A percentile compares a stretch with the other conserved stretches of the same genome.
Conservation (phyloP, 2,113 vertebrate genomes). For the Xyrauchen texanus region DNA sequence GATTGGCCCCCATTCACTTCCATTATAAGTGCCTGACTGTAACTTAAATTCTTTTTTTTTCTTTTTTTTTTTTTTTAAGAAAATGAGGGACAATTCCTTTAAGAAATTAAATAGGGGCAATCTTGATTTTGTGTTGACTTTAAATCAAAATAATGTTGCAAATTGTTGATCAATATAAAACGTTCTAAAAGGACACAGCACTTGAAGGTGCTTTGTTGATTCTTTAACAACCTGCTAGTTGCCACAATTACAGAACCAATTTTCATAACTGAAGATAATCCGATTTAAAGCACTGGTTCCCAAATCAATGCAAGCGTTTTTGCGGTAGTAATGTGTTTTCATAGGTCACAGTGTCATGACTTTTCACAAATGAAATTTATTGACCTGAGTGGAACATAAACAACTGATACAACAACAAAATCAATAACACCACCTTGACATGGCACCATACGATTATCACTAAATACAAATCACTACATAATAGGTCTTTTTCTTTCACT, state of each 20-base stretch:
- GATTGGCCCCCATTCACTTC: too few species aligned
- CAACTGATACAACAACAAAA: constrained; percentile 76
- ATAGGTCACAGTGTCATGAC: neutral
- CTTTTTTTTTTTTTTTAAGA: too few species aligned
- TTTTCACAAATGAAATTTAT: constrained; percentile 71
- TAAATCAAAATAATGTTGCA: too few species aligned
- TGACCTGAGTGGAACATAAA: constrained; percentile 84
- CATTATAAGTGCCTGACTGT: too few species aligned
- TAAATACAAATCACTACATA: constrained; percentile 73
- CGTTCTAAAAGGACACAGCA: too few species aligned
- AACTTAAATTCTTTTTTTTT: too few species aligned
- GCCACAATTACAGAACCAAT: neutral
- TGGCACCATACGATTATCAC: constrained; percentile 66
- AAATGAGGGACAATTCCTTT: too few species aligned
- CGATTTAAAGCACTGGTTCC: neutral
- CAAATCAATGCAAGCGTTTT: neutral
- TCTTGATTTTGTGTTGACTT: too few species aligned
- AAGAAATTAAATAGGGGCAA: too few species aligned
- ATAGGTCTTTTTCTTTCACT: constrained; percentile 63
- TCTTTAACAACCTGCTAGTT: neutral
- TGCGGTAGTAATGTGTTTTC: neutral
- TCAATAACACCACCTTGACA: constrained; percentile 67
- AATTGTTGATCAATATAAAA: too few species aligned
- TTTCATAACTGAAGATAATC: neutral
- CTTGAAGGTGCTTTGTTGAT: neutral